Evolutionary conservation across 2,888 invertebrate genomes (phyloP), one percentile per base, ranked within the genome.

Genomic region (Cantharis rufa): DNA sequence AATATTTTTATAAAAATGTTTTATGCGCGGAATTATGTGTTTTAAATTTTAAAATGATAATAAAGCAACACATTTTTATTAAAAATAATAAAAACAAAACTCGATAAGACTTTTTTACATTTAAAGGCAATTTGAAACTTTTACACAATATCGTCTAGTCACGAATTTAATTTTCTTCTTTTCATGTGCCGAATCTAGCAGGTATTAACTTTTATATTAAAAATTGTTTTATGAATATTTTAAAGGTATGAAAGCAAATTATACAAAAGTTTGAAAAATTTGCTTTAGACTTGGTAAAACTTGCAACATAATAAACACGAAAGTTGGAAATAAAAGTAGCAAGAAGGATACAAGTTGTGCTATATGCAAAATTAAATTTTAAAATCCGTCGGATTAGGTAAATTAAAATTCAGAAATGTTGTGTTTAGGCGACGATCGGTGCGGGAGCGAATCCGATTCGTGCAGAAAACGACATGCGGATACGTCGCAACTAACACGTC

Each of bases 221-320:
- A 73, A 74, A 74, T 70, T 70, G 74, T 74, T 74, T 63, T 74
- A 74, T 74, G 74, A 74, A 74, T 74, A 74, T 74, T 62, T 74
- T 74, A 74, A 62, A 48, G 63, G 63, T 28, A 15, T 70, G 70
- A 63, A 69, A 74, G 70, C 18, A 62, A 70, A 69, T 63, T 70
- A 32, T 16, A 70, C 15, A 32, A 70, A 74, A 74, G 70, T 64
- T 70, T 32, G 70, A 62, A 62, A 69, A 69, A 70, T 74, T 63
- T 27, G 13, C 24, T 62, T 27, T 70, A 68, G 48, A 48, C n/a
- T 48, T 48, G 4, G n/a, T 48, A 48, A 48, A 13, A 48, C n/a
- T 48, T 48, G 48, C 48, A 48, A 48, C 48, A 48, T 48, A 48
- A 48, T 48, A 48, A 48, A 48, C 48, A 48, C 48, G 9, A 48